A percentile compares a stretch with the other conserved stretches of the same genome.
Conservation (phyloP, 64 coral and sea anemone genomes). For the Montipora sp. region DNA sequence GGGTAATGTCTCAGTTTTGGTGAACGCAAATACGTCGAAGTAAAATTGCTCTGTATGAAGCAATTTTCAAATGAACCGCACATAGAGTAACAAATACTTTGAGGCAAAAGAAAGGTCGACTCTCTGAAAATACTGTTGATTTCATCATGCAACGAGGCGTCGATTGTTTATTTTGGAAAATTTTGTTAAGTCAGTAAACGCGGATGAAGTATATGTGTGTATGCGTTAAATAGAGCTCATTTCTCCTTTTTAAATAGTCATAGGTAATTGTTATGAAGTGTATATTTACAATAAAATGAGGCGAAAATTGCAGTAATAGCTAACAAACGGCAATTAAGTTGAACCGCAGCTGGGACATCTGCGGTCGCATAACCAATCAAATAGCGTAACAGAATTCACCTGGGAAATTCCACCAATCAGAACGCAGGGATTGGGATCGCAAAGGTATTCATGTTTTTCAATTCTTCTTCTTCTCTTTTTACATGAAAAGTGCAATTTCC, state of each 20-base stretch:
- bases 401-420: slow-evolving; percentile 80
- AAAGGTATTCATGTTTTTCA: slow-evolving; percentile 78
- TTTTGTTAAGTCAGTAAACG: slow-evolving; percentile 73
- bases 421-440: slow-evolving; percentile 10
- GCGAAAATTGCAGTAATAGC: slow-evolving; percentile 95
- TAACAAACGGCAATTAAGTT: slow-evolving; percentile 77
- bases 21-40: neutral
- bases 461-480: slow-evolving; percentile 11
- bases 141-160: too few relatives aligned
- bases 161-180: slow-evolving; percentile 73
- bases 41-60: slow-evolving; percentile 9
- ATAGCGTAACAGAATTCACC: slow-evolving; percentile 69
- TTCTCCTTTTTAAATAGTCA: slow-evolving; percentile 73
- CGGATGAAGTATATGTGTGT: slow-evolving; percentile 59
- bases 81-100: neutral
- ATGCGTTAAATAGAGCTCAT: slow-evolving; percentile 47
- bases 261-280: slow-evolving; percentile 97
- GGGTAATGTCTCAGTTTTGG: neutral
- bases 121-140: neutral
- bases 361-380: slow-evolving; percentile 68
- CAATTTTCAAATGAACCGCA: neutral
- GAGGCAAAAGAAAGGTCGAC: neutral
- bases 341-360: slow-evolving; percentile 85
- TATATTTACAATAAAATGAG: slow-evolving; percentile 83
- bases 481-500: slow-evolving; percentile 66